Percentiles rank a stretch among this genome's conserved stretches.
Conservation (phyloP, 2,797 vertebrate species). For the Helostoma temminkii region DNA sequence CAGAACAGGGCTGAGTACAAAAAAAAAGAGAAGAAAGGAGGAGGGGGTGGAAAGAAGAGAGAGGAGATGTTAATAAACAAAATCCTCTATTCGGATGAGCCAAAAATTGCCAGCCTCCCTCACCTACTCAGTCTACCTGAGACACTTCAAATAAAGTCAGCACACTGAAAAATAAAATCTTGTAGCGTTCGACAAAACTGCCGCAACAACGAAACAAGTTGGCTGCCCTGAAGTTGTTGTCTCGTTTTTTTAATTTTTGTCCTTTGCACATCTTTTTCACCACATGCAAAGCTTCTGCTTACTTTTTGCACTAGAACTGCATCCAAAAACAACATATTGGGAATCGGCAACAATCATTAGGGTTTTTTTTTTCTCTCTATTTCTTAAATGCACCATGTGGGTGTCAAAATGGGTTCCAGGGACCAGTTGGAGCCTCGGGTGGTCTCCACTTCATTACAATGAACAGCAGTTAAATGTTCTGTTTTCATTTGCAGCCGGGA, state of each 20-base stretch:
- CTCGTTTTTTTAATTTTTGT: background rate
- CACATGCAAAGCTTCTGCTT: constrained; percentile 10
- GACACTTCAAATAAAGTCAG: constrained; percentile 59
- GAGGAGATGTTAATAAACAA: constrained; percentile 77
- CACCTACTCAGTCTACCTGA: constrained; percentile 14
- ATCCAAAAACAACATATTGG: constrained; percentile 52
- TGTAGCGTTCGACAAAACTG: too few relatives aligned
- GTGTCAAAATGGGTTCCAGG: constrained; percentile 38
- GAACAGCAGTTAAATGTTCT: constrained; percentile 30
- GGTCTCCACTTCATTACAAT: constrained; percentile 23
- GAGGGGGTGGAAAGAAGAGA: constrained; percentile 32
- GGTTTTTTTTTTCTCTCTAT: background rate
- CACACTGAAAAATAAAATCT: constrained; percentile 31
- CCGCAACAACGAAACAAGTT: constrained; percentile 53
- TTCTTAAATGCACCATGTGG: constrained; percentile 19
- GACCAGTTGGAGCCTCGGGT: constrained; percentile 33
- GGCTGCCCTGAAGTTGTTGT: constrained; percentile 34
- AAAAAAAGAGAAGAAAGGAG: constrained; percentile 11
- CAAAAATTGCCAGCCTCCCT: constrained; percentile 29
- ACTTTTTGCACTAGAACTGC: constrained; percentile 4
- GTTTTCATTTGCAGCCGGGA: constrained; percentile 44
- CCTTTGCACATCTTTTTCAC: constrained; percentile 14
- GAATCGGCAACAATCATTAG: constrained; percentile 20
- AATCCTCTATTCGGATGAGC: constrained; percentile 60
- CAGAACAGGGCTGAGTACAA: constrained; percentile 42